These are phyloP conservation scores for Drosophila parvula DNA, from an alignment of 1,140 invertebrate species.

Conservation along the genomic window DNA sequence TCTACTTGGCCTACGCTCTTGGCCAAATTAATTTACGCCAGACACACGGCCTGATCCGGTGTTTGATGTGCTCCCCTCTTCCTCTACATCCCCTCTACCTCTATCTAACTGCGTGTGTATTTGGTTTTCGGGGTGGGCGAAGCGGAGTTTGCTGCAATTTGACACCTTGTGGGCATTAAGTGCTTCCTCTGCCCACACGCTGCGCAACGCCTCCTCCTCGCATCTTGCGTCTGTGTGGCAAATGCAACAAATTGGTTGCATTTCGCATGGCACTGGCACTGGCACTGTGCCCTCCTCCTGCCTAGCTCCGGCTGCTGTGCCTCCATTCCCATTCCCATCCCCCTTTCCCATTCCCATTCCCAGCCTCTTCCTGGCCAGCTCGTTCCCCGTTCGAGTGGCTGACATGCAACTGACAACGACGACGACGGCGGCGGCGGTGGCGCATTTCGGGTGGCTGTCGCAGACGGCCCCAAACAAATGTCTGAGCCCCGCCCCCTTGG, in stretches of 20 bases:
- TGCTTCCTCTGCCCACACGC: constrained; percentile 82
- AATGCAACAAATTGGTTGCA: constrained; percentile 81
- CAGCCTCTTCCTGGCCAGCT: constrained; percentile 18
- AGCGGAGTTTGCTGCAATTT: constrained; percentile 78
- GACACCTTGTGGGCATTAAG: constrained; percentile 84
- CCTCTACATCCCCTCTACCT: not conserved
- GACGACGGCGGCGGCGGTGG: constrained; percentile 27
- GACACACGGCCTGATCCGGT: constrained; percentile 34
- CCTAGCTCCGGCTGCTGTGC: not conserved
- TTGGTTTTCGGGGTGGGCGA: constrained; percentile 59
- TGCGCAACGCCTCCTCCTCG: constrained; percentile 59
- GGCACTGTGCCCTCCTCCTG: constrained; percentile 17
- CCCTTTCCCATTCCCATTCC: not conserved
- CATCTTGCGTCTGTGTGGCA: constrained; percentile 45
- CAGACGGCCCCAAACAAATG: constrained; percentile 45
- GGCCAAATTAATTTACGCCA: constrained; percentile 77
- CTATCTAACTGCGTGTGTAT: constrained; percentile 12
- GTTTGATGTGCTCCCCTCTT: constrained; percentile 11
- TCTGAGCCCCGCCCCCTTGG: constrained; percentile 20
- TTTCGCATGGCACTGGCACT: constrained; percentile 49
- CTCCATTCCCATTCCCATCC: not conserved
- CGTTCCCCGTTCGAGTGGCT: constrained; percentile 48
- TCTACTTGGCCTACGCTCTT: constrained; percentile 73
- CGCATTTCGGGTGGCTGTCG: constrained; percentile 44
- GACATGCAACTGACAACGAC: constrained; percentile 76